Evolutionary conservation across 2,888 invertebrate genomes (phyloP), one percentile per base, ranked within the genome.

Genomic region (Noctua fimbriata): DNA sequence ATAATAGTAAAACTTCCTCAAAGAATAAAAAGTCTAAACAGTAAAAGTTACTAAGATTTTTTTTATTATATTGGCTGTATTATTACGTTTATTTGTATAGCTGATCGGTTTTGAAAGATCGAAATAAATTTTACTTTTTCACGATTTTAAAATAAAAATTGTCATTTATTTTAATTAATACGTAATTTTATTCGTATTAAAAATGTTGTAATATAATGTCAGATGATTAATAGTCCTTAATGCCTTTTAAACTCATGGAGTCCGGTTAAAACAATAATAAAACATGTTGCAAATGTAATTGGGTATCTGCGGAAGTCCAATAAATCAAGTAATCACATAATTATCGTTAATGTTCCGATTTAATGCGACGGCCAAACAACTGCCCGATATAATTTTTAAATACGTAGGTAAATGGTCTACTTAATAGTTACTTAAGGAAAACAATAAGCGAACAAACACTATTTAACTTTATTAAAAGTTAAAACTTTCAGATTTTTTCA

Each of bases 401-500:
- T 49, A 69, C 44, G 36, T 65, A 69, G 65, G 36, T 60, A 72
- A 74, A 60, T 65, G 1, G 12, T 44, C 14, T 63, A 69, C 28
- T 52, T 55, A 47, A 77, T 24, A 58, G 55, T 58, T 14, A 52
- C 52, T 41, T 65, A 36, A 9, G 47, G 47, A 69, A 79, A 63
- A 77, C 72, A 60, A 60, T 44, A 65, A 72, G 24, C 44, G 60
- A 76, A 41, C 18, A 77, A 84, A 80, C 67, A 70, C n/a, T 55
- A 16, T 24, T 52, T n/a, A 79, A 77, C 49, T 77, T 81, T 83
- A 28, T 69, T n/a, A 47, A 81, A 69, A 72, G 24, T 52, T n/a
- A 16, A 24, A 81, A 70, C 28, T 76, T 71, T 77, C 52, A 66
- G 58, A 72, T 28, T 79, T 83, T 76, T 84, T 87, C 79, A 52